Evolutionary conservation across 2,888 invertebrate genomes (phyloP).

Genomic region (Agrotis clavis): DNA sequence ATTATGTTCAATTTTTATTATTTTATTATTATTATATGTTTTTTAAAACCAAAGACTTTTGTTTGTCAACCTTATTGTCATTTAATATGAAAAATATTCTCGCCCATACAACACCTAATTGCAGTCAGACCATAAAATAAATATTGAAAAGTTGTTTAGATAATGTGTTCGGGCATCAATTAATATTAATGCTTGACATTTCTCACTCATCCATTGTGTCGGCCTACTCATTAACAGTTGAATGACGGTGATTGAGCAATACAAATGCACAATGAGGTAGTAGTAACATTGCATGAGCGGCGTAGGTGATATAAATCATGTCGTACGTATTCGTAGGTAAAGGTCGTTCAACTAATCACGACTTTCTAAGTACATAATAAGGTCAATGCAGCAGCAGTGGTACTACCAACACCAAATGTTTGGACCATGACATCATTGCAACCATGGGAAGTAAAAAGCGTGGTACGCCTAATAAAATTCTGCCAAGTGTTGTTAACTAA

Average conservation of each 20-base stretch:
- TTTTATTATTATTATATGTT: too few relatives aligned
- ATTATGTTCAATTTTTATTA: too few relatives aligned
- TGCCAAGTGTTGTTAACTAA: conserved; percentile 40
- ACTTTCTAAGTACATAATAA: conserved; percentile 80
- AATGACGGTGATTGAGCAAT: conserved; percentile 66
- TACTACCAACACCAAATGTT: conserved; percentile 66
- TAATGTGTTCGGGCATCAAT: conserved; percentile 62
- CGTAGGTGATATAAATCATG: conserved; percentile 76
- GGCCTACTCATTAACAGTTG: conserved; percentile 71
- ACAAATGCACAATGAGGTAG: conserved; percentile 55
- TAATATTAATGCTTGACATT: conserved; percentile 66
- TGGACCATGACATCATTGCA: conserved; percentile 68
- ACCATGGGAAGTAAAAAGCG: conserved; percentile 33
- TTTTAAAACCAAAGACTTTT: neutral
- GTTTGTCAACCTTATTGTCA: neutral
- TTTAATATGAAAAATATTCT: neutral
- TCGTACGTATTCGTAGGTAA: conserved; percentile 70
- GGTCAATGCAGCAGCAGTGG: conserved; percentile 73
- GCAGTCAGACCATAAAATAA: conserved; percentile 29
- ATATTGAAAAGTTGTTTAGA: conserved; percentile 57
- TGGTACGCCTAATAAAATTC: conserved; percentile 42
- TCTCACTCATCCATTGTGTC: conserved; percentile 68
- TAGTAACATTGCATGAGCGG: conserved; percentile 64
- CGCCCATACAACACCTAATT: conserved; percentile 12
- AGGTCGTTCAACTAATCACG: conserved; percentile 74